Percentiles rank a stretch among this genome's conserved stretches.
phyloP scores from a whole-genome alignment of 1,140 invertebrate species.

The Drosophila equinoxialis region DNA sequence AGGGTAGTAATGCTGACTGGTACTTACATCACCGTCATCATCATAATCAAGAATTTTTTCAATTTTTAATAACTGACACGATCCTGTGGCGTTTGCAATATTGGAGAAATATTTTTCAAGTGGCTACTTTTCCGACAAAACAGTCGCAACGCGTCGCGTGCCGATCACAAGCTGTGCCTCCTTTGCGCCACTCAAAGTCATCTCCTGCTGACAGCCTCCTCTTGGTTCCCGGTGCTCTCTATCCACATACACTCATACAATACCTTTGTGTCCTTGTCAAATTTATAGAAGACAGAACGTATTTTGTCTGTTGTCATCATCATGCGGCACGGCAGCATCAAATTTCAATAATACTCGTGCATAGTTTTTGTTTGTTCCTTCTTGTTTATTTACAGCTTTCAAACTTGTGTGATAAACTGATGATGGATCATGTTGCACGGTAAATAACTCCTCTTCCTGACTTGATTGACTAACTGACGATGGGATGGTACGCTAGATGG shows the following conservation, averaged over 20 bases:
- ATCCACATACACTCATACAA: slow-evolving; percentile 6
- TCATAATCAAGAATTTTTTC: slow-evolving; percentile 3
- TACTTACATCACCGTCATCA: slow-evolving; percentile 2
- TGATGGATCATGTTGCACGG: slow-evolving; percentile 76
- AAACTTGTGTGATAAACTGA: slow-evolving; percentile 45
- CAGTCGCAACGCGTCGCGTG: slow-evolving; percentile 52
- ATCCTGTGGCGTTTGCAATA: slow-evolving; percentile 57
- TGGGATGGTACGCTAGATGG: slow-evolving; percentile 4
- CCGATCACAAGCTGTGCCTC: slow-evolving; percentile 67
- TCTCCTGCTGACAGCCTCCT: slow-evolving; percentile 30
- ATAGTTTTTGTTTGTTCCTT: slow-evolving; percentile 41
- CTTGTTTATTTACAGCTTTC: slow-evolving; percentile 68
- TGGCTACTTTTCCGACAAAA: slow-evolving; percentile 31
- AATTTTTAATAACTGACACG: slow-evolving; percentile 63
- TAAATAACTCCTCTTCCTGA: slow-evolving; percentile 24
- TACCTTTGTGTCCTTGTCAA: slow-evolving; percentile 25
- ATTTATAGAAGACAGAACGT: slow-evolving; percentile 8
- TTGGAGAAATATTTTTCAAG: slow-evolving; percentile 44
- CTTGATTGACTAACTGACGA: slow-evolving; percentile 62
- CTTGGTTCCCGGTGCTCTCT: slow-evolving; percentile 29
- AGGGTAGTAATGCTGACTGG: neutral
- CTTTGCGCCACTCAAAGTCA: slow-evolving; percentile 39
- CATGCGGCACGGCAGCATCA: slow-evolving; percentile 51
- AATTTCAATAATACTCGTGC: slow-evolving; percentile 65
- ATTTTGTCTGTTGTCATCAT: slow-evolving; percentile 72